Evolutionary conservation across 1,140 invertebrate species (phyloP).

Genomic region (Panagrolaimus sp.): DNA sequence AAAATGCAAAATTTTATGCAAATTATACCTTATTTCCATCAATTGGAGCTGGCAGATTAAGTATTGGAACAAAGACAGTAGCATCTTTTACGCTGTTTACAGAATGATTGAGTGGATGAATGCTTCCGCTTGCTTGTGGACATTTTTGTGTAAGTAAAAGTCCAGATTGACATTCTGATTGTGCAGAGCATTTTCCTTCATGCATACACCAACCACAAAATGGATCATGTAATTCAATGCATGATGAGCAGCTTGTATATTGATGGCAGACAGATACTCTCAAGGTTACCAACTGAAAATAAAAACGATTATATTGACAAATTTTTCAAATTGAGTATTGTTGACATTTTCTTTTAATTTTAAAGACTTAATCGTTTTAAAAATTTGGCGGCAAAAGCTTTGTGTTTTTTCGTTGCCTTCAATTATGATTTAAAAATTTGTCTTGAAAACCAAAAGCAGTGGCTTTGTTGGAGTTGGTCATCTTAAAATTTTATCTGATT

Average conservation of each 20-base stretch:
- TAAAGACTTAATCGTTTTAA: background rate
- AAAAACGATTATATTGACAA: slow-evolving; percentile 15
- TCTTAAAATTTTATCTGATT: too few species aligned
- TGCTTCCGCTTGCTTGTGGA: slow-evolving; percentile 28
- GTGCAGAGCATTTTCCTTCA: slow-evolving; percentile 66
- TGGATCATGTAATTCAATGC: slow-evolving; percentile 83
- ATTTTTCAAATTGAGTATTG: background rate
- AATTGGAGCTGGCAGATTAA: slow-evolving; percentile 32
- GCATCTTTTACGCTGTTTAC: slow-evolving; percentile 13
- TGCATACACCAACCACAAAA: slow-evolving; percentile 97
- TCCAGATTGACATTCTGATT: slow-evolving; percentile 19
- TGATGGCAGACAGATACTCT: slow-evolving; percentile 82
- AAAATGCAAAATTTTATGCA: background rate
- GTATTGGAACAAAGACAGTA: slow-evolving; percentile 38
- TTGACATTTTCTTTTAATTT: background rate
- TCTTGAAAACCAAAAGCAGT: too few species aligned
- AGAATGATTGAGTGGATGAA: slow-evolving; percentile 38
- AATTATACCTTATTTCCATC: slow-evolving; percentile 10
- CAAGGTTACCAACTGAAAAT: slow-evolving; percentile 74
- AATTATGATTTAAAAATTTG: too few species aligned
- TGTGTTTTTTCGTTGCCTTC: too few species aligned
- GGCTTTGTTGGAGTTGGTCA: too few species aligned
- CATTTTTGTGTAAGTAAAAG: slow-evolving; percentile 30
- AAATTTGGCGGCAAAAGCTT: background rate
- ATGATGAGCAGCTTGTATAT: slow-evolving; percentile 79